Evolutionary conservation across 2,888 invertebrate species (phyloP).

Genomic region (Crocallis elinguaria): DNA sequence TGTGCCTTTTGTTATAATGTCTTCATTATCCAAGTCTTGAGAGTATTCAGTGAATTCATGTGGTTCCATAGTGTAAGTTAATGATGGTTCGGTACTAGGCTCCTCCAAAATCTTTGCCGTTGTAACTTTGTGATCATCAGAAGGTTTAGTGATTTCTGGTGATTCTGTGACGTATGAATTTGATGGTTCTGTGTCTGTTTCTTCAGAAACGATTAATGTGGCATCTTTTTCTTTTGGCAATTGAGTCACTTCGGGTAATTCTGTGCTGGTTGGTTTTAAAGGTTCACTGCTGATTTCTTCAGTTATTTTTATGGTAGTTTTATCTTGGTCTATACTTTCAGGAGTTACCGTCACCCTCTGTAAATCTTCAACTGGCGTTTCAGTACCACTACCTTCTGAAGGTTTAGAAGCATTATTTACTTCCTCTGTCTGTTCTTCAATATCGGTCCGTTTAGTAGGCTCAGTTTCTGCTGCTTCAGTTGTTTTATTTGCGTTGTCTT

Average conservation of each 20-base stretch:
- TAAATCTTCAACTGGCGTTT: background rate
- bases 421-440: background rate
- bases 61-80: background rate
- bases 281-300: background rate
- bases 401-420: background rate
- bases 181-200: background rate
- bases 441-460: background rate
- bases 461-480: background rate
- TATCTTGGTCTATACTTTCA: background rate
- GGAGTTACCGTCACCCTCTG: background rate
- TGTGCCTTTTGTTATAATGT: background rate
- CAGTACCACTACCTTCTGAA: background rate
- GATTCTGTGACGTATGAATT: conserved; percentile 5
- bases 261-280: background rate
- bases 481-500: background rate
- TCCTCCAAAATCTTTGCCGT: background rate
- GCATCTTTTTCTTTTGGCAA: background rate
- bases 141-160: background rate
- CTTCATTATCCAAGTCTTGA: background rate
- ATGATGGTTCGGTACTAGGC: background rate
- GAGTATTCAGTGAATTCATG: background rate
- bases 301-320: background rate
- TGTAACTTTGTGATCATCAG: conserved; percentile 2
- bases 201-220: background rate
- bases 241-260: background rate